Percentiles rank a stretch among this genome's conserved stretches.
These are phyloP conservation scores for Pteropus rufus DNA, from an alignment of 2,797 vertebrate genomes.

Conservation along the genomic window DNA sequence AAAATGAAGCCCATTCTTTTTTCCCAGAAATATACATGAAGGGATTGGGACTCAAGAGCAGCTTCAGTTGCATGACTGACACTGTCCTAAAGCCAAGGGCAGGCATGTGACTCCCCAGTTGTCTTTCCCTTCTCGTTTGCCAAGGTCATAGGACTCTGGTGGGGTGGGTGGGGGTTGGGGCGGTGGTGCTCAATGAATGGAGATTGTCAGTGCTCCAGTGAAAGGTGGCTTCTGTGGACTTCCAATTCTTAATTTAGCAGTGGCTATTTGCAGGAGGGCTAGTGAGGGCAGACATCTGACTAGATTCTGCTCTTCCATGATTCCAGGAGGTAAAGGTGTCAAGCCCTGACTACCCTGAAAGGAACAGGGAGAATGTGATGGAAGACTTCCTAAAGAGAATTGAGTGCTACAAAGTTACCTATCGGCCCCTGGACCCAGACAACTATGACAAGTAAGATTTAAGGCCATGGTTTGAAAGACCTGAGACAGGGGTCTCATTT, in stretches of 20 bases:
- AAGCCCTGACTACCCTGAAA: constrained; percentile 97
- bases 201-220: neutral
- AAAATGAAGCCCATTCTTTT: neutral
- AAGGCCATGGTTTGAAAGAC: neutral
- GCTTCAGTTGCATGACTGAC: neutral
- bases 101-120: constrained; percentile 49
- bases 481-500: neutral
- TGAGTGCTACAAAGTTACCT: constrained; percentile 98
- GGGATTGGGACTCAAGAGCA: neutral
- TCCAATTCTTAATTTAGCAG: neutral
- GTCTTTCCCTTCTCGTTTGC: constrained; percentile 52
- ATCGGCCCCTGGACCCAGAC: constrained; percentile 94
- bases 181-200: neutral
- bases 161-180: too few relatives aligned
- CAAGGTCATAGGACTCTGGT: constrained; percentile 36
- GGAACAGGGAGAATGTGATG: constrained; percentile 95
- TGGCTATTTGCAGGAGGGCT: neutral
- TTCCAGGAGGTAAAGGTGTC: constrained; percentile 97
- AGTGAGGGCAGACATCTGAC: constrained; percentile 3
- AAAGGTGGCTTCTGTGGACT: neutral
- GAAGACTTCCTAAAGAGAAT: constrained; percentile 98
- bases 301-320: neutral
- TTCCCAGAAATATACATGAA: neutral
- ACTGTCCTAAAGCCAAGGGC: constrained; percentile 43
- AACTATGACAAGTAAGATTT: constrained; percentile 92